phyloP scores from a whole-genome alignment of 2,113 vertebrate genomes.

The Craseonycteris thonglongyai region DNA sequence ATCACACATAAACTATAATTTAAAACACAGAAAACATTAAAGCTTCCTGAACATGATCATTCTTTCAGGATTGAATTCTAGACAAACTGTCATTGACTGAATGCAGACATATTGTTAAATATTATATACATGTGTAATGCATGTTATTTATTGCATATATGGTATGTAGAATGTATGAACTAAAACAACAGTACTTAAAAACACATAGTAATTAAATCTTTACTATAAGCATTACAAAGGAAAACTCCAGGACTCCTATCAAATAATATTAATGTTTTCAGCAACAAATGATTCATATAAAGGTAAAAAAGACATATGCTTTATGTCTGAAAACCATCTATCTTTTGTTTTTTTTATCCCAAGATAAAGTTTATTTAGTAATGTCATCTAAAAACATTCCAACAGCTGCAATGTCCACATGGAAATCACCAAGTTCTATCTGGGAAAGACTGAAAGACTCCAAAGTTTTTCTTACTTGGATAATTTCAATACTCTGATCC shows the following conservation, averaged over 20 bases:
- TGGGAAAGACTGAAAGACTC: background rate
- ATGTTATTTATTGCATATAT: background rate
- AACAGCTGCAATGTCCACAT: background rate
- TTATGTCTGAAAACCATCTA: background rate
- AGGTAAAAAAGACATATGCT: background rate
- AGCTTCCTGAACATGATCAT: background rate
- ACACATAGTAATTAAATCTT: background rate
- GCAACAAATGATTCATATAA: background rate
- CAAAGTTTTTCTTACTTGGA: background rate
- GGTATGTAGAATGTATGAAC: accelerated
- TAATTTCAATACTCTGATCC: slow-evolving; percentile 34
- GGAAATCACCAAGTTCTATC: background rate
- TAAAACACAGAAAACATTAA: background rate
- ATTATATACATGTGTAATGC: background rate
- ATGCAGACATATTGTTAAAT: background rate
- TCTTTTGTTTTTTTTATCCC: background rate
- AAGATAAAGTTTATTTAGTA: background rate
- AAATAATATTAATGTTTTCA: background rate
- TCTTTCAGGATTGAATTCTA: background rate
- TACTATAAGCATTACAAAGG: background rate
- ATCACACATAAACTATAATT: background rate
- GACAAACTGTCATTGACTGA: background rate
- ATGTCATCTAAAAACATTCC: background rate
- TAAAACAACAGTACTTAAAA: background rate
- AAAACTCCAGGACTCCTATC: background rate